phyloP scores from a whole-genome alignment of 2,888 invertebrate species.

The Drosophila helvetica region DNA sequence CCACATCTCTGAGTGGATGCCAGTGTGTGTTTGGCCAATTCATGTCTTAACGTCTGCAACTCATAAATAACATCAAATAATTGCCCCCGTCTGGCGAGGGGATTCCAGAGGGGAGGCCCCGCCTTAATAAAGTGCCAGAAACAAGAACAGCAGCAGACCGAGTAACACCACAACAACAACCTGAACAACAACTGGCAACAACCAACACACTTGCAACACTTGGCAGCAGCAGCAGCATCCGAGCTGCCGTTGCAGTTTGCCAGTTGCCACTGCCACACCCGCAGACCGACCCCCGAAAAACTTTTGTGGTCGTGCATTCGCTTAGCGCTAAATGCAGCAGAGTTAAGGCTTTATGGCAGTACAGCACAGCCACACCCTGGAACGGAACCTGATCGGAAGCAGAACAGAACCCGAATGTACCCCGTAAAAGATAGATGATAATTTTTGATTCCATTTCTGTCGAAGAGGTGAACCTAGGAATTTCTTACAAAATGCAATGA shows the following conservation, averaged over 20 bases:
- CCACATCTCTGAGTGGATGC: background rate
- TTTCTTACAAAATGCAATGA: too few species aligned
- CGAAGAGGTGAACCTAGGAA: too few species aligned
- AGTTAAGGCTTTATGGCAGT: slow-evolving; percentile 42
- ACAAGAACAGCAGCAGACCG: slow-evolving; percentile 15
- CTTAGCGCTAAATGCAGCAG: slow-evolving; percentile 46
- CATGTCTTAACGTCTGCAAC: slow-evolving; percentile 53
- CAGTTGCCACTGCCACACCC: slow-evolving; percentile 32
- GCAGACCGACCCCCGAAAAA: slow-evolving; percentile 42
- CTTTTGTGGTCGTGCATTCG: slow-evolving; percentile 46
- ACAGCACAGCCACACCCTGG: background rate
- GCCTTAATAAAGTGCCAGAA: slow-evolving; percentile 62
- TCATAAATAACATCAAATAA: slow-evolving; percentile 72
- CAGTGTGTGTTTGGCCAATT: slow-evolving; percentile 37
- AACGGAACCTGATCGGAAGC: background rate
- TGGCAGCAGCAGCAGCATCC: slow-evolving; percentile 31
- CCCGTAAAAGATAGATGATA: slow-evolving; percentile 7
- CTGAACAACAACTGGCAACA: slow-evolving; percentile 11
- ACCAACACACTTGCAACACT: slow-evolving; percentile 5
- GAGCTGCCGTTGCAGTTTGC: slow-evolving; percentile 18
- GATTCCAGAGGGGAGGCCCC: slow-evolving; percentile 1
- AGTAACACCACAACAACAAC: slow-evolving; percentile 13
- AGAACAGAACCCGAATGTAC: background rate
- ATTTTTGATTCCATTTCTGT: too few species aligned
- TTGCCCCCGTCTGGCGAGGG: slow-evolving; percentile 41